Evolutionary conservation across 2,797 vertebrate genomes (phyloP), one percentile per base, ranked within the genome.

Genomic region (Brotula barbata): DNA sequence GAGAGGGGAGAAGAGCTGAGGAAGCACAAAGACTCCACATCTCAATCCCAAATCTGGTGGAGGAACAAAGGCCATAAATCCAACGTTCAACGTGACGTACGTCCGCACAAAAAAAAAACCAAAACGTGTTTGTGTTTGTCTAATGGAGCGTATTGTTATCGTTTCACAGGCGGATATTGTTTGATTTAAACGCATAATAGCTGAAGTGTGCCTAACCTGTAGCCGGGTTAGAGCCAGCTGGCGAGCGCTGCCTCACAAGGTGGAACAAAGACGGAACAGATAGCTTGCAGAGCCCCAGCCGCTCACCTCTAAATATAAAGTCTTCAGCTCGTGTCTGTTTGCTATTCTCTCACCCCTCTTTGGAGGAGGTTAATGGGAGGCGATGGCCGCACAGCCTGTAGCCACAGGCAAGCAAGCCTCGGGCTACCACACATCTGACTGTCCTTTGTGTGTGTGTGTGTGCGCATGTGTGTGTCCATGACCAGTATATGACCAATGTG

Each of bases 301-400:
- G 77, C 65, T 61, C 69, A 80, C 61, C 74, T 85, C 81, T 86
- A 84, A 85, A 89, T 85, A 89, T 85, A 88, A 86, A 86, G 80
- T 79, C 73, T 74, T 74, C 52, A 78, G 73, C 73, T 81, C 82
- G 76, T 78, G 75, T 86, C 73, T 85, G 77, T 84, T 81, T 86
- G 73, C 72, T 60, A 75, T 80, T 73, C 66, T 77, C 72, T 68
- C 56, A 63, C 54, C 49, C 55, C 64, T 66, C 60, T 78, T 79
- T 64, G 61, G 59, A 79, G 74, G 55, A 79, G 82, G 77, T 87
- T 87, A 84, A 85, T 89, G 78, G 83, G 75, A 85, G 86, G 68
- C 71, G 58, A 85, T 85, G 73, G 84, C 79, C 73, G 58, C 58
- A 31, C 21, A 54, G 75, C 80, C 68, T 80, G 68, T 76, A 75